A percentile compares a stretch with the other conserved stretches of the same genome.
Conservation (phyloP, 2,113 vertebrate genomes). For the Prunella fulvescens region DNA sequence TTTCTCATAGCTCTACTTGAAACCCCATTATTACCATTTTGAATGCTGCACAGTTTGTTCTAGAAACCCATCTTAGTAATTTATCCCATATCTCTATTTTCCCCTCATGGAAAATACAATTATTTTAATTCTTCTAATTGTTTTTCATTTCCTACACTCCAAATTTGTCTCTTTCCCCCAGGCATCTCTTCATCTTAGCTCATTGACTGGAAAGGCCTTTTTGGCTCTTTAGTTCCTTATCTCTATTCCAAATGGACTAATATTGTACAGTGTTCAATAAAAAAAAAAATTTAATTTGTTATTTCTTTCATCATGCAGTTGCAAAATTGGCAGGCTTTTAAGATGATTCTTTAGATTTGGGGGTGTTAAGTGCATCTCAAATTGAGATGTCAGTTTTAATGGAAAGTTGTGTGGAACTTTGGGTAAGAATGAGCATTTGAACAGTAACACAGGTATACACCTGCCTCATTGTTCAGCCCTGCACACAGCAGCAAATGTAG, state of each 20-base stretch:
- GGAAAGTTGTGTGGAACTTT: conserved; percentile 6
- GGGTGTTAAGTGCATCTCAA: background rate
- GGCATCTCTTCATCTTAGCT: conserved; percentile 60
- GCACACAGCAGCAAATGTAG: background rate
- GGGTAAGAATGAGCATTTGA: background rate
- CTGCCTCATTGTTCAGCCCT: background rate
- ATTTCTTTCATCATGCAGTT: conserved; percentile 13
- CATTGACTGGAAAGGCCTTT: conserved; percentile 51
- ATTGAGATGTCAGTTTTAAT: background rate
- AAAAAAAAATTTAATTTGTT: conserved; percentile 48
- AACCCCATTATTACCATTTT: conserved; percentile 47
- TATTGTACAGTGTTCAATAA: conserved; percentile 43
- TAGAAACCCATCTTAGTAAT: conserved; percentile 61
- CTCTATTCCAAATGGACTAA: conserved; percentile 52
- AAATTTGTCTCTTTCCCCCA: conserved; percentile 57
- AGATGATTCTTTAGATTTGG: background rate
- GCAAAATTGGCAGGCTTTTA: background rate
- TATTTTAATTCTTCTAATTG: conserved; percentile 71
- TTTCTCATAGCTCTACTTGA: conserved; percentile 59
- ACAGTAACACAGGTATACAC: background rate
- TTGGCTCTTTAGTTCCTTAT: conserved; percentile 52
- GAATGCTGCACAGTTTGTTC: conserved; percentile 47
- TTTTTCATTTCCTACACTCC: conserved; percentile 67
- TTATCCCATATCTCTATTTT: conserved; percentile 66
- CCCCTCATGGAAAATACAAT: conserved; percentile 67